phyloP scores from a whole-genome alignment of 2,888 invertebrate species.

The Daptonema setosum region DNA sequence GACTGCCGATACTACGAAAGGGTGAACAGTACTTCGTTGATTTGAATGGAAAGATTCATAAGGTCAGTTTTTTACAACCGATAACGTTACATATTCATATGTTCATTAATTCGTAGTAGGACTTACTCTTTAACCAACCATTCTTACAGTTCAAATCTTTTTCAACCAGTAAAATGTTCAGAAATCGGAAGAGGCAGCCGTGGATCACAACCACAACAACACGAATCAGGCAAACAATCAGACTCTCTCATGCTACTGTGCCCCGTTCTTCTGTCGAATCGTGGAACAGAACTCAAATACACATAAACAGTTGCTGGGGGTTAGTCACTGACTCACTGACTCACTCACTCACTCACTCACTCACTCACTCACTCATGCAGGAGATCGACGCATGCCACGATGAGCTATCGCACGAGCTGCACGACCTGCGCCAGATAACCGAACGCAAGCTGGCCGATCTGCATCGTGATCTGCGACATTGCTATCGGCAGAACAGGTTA shows the following conservation, averaged over 20 bases:
- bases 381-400: slow-evolving; percentile 57
- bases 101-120: no score
- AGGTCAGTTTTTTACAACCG: slow-evolving; percentile 32
- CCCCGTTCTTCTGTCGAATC: slow-evolving; percentile 66
- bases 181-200: no score
- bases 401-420: slow-evolving; percentile 54
- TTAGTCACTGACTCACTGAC: no score
- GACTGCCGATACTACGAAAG: slow-evolving; percentile 27
- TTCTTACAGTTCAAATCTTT: no score
- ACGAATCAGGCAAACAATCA: no score
- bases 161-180: no score
- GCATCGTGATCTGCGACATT: not conserved
- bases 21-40: slow-evolving; percentile 86
- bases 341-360: no score
- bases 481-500: not conserved
- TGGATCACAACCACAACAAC: no score
- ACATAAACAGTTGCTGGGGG: no score
- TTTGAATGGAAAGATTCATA: slow-evolving; percentile 75
- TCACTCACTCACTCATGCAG: no score
- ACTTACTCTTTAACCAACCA: no score
- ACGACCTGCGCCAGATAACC: slow-evolving; percentile 45
- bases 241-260: slow-evolving; percentile 83
- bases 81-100: not conserved
- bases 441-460: slow-evolving; percentile 18
- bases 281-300: slow-evolving; percentile 53